Evolutionary conservation across 1,140 invertebrate genomes (phyloP).

Genomic region (Chironomus striatipennis): DNA sequence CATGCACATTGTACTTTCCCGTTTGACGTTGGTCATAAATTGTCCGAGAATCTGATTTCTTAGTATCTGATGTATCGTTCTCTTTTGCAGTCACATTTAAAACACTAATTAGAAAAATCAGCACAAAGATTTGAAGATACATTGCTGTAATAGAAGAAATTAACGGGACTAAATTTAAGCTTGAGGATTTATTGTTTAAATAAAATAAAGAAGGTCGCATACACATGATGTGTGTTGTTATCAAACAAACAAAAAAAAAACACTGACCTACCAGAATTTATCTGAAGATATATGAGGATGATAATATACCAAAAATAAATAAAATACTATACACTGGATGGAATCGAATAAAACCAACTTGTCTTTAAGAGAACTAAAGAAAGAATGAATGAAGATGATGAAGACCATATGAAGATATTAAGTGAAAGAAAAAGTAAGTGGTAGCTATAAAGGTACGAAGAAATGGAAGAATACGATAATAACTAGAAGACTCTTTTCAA

Average conservation of each 20-base stretch:
- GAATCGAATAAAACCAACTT: neutral
- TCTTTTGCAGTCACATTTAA: neutral
- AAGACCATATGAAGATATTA: neutral
- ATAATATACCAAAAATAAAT: neutral
- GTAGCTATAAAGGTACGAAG: neutral
- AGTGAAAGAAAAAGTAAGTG: neutral
- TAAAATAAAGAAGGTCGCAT: neutral
- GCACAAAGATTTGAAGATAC: no score
- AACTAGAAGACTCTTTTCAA: neutral
- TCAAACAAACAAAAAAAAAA: neutral
- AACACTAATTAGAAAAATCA: no score
- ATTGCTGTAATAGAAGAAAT: no score
- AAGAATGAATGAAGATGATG: neutral
- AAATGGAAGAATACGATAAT: neutral
- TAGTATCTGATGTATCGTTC: neutral
- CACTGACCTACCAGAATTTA: neutral
- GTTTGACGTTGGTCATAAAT: conserved; percentile 64
- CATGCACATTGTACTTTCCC: conserved; percentile 66
- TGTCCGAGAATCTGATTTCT: conserved; percentile 22
- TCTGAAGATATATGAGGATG: neutral
- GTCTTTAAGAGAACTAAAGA: neutral
- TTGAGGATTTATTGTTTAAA: neutral
- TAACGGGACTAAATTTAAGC: neutral
- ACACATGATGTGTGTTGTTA: no score
- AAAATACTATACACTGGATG: neutral